Evolutionary conservation across 2,113 vertebrate species (phyloP), one percentile per base, ranked within the genome.

Genomic region (Bombycilla garrulus): DNA sequence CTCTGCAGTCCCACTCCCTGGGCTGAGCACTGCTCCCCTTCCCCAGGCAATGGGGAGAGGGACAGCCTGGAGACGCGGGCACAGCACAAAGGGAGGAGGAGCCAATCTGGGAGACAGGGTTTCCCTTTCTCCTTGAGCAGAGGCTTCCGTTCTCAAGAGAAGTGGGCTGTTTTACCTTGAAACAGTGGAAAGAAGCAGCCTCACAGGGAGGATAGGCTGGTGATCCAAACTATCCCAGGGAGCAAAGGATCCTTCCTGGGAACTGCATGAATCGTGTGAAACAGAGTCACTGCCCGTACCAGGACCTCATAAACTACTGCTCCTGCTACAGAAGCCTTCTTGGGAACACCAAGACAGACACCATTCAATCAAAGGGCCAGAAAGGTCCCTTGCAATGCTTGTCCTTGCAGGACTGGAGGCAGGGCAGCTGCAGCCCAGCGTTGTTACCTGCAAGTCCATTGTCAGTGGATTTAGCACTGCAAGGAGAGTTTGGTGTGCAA

Each of bases 211-310:
- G 31, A 36, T 14, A 73, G 45, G 31, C 48, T 56, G 44, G 7
- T 73, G 50, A 67, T 24, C 50, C 36, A 76, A 64, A 36, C 20
- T 14, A 5, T 51, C 38, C 7, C 1, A 4, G 10, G 14, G 25
- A 78, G 33, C 21, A 80, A 48, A 77, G 53, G 4, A 89, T n/a
- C 31, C 35, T 65, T 70, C 33, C 20, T 36, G 51, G 20, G 60
- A 81, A 66, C 38, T 1, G 2, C n/a, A 18, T 0, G 5, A 67
- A 51, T 40, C 26, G 33, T 31, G 28, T 31, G 44, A 89, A 60
- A 57, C 0, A 0, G 61, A 86, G 42, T 21, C 45, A 58, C 31
- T 5, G 0, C 12, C 58, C 1, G 0, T 44, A 29, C 24, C 53
- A 51, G 31, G 31, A 28, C 9, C 11, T 57, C 45, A 64, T 26